Base-by-base conservation (phyloP, 1,140 invertebrate species). In the Lycorma delicatula region DNA sequence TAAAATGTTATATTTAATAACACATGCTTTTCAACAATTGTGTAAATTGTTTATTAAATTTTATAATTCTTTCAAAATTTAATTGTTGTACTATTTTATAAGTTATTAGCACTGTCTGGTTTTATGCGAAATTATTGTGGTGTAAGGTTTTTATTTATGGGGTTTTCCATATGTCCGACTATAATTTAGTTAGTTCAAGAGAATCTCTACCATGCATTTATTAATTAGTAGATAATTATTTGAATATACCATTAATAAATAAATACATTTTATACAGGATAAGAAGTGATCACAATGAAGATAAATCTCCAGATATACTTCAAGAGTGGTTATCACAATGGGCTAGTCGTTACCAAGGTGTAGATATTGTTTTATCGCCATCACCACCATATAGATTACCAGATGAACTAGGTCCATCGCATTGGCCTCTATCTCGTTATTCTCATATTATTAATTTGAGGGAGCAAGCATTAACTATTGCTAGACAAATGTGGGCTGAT, bases 271-370 rank as follows among this genome's bases (percentile, higher is more conserved):
- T 46, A 74, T 76, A 1, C 66, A 94, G 91, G 87, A 85, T 97
- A 63, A 74, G 83, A 29, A 91, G 86, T 72, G 93, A 97, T 73
- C 89, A 92, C 61, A 95, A 93, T 75, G 72, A 80, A 54, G 93
- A 97, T 71, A 78, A 83, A 41, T 86, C 85, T 7, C 71, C 83
- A 49, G 75, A 82, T 56, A 78, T 96, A 59, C 67, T 96, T 26
- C 74, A 84, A 50, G 72, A 78, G 51, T 97, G 93, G 93, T 67
- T 87, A 9, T 56, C 74, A 0, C 70, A 75, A 27, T 76, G 82
- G 28, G 72, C 74, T 50, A 63, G 77, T 16, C 64, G 79, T 6
- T 97, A 97, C 74, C 86, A 91, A 72, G 78, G 75, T 3, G 71
- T 93, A 2, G 76, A 87, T 68, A 74, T 81, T 26, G 72, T 79